These are phyloP conservation scores for Chascanopsetta lugubris DNA, from an alignment of 2,113 vertebrate species.

Conservation along the genomic window DNA sequence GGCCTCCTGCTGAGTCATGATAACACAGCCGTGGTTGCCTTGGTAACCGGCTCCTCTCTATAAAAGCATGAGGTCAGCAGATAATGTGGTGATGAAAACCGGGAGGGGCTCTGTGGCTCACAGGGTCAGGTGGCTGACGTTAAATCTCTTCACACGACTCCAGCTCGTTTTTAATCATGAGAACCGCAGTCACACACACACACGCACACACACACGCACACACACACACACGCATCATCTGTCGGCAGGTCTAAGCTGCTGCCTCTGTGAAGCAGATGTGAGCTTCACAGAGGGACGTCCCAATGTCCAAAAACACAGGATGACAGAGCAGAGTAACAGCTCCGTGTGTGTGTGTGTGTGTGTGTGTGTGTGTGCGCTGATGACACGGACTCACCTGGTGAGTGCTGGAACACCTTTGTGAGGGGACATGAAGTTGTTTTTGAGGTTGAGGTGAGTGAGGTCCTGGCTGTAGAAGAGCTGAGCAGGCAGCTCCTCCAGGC, in stretches of 20 bases:
- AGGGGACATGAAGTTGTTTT: conserved; percentile 91
- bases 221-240: conserved; percentile 17
- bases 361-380: conserved; percentile 1
- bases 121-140: too few species aligned
- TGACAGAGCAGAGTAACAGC: neutral
- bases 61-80: conserved; percentile 1
- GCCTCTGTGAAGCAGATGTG: conserved; percentile 30
- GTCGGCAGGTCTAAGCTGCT: conserved; percentile 42
- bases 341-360: conserved; percentile 1
- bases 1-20: too few species aligned
- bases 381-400: conserved; percentile 61
- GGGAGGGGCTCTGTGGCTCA: neutral
- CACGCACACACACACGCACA: conserved; percentile 13
- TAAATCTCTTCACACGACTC: conserved; percentile 38
- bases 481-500: conserved; percentile 92
- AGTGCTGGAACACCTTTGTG: conserved; percentile 71
- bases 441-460: conserved; percentile 98
- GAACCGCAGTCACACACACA: conserved; percentile 20
- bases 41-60: neutral
- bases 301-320: conserved; percentile 8
- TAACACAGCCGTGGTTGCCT: too few species aligned
- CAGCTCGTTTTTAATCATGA: conserved; percentile 48
- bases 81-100: conserved; percentile 10
- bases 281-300: conserved; percentile 17
- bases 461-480: conserved; percentile 98